A percentile compares a stretch with the other conserved stretches of the same genome.
Evolutionary conservation across 2,888 invertebrate species (phyloP).

Genomic region (Latrodectus elegans): DNA sequence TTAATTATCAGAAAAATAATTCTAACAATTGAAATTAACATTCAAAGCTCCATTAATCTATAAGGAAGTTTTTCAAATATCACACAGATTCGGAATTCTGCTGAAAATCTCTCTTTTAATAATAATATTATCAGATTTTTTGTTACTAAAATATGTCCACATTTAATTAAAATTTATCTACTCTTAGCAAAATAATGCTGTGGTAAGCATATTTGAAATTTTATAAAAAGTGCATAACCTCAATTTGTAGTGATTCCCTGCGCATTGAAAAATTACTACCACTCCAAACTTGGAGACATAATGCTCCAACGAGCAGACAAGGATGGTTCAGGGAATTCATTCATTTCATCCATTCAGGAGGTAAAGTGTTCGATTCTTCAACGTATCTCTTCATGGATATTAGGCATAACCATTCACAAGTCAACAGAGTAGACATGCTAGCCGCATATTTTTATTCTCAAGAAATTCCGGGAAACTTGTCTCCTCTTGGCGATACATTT

Average conservation of each 20-base stretch:
- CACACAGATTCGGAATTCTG: too few species aligned
- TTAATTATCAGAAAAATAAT: too few species aligned
- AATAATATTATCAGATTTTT: too few species aligned
- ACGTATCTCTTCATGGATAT: slow-evolving; percentile 2
- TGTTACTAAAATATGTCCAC: too few species aligned
- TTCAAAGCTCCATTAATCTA: too few species aligned
- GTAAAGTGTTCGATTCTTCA: not conserved
- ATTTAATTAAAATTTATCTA: too few species aligned
- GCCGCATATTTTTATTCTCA: slow-evolving; percentile 35
- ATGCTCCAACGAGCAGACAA: not conserved
- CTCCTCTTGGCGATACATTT: slow-evolving; percentile 57
- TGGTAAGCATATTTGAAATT: too few species aligned
- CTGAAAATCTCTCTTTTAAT: too few species aligned
- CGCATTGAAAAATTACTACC: not conserved
- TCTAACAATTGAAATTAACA: too few species aligned
- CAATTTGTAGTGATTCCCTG: not conserved
- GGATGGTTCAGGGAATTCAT: not conserved
- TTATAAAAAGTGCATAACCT: not conserved
- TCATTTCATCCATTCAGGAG: not conserved
- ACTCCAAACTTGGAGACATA: not conserved
- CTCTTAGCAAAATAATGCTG: too few species aligned
- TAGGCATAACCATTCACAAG: not conserved
- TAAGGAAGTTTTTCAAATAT: too few species aligned
- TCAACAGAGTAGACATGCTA: not conserved
- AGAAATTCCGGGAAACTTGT: slow-evolving; percentile 45